phyloP scores from a whole-genome alignment of 2,888 invertebrate species.

The Epsilonema sp. region DNA sequence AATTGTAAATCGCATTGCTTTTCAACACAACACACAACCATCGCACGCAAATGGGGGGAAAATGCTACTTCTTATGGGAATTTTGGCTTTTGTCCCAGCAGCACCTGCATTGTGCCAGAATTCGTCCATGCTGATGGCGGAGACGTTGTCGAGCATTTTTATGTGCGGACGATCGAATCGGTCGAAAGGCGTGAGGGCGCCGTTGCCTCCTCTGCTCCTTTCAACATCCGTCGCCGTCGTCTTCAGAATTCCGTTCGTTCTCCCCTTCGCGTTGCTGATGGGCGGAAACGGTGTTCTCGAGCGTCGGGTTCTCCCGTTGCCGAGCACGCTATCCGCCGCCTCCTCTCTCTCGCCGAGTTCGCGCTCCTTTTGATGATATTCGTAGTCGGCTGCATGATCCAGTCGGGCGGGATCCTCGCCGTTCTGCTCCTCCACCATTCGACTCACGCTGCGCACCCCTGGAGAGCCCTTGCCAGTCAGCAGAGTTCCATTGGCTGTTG shows the following conservation, averaged over 20 bases:
- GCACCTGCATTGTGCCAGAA: slow-evolving; percentile 15
- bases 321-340: neutral
- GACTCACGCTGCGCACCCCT: neutral
- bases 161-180: slow-evolving; percentile 18
- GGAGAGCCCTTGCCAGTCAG: too few relatives aligned
- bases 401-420: too few relatives aligned
- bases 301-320: neutral
- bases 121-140: slow-evolving; percentile 21
- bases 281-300: too few relatives aligned
- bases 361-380: too few relatives aligned
- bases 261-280: neutral
- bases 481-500: too few relatives aligned
- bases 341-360: neutral
- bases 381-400: neutral
- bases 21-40: too few relatives aligned
- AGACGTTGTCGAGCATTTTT: slow-evolving; percentile 18
- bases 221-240: neutral
- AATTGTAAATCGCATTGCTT: too few relatives aligned
- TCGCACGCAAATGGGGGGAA: too few relatives aligned
- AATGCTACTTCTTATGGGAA: too few relatives aligned
- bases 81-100: neutral
- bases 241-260: neutral
- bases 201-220: neutral
- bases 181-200: slow-evolving; percentile 3
- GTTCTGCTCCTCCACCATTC: neutral